phyloP scores from a whole-genome alignment of 2,113 vertebrate species.

The Alethe castanea region DNA sequence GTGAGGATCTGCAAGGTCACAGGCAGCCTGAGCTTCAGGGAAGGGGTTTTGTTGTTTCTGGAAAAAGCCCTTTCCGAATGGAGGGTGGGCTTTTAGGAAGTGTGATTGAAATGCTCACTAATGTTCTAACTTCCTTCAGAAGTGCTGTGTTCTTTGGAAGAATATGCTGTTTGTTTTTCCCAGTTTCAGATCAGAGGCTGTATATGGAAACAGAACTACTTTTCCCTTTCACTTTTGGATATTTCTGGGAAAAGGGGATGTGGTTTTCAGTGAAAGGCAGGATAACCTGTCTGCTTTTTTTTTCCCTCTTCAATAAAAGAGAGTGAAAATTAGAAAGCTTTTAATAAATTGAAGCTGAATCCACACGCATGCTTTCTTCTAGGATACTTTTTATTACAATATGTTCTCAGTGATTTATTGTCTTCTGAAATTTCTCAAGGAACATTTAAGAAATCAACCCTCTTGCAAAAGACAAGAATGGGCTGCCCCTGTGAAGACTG shows the following conservation, averaged over 20 bases:
- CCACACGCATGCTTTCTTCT: background rate
- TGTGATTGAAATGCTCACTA: background rate
- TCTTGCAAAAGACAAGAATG: background rate
- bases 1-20: background rate
- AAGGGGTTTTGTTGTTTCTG: background rate
- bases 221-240: background rate
- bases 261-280: background rate
- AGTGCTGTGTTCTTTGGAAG: background rate
- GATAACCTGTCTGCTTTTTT: background rate
- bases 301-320: background rate
- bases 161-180: background rate
- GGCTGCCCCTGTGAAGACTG: background rate
- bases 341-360: background rate
- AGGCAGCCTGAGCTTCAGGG: background rate
- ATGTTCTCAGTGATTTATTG: background rate
- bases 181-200: background rate
- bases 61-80: background rate
- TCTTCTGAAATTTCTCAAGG: background rate
- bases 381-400: background rate
- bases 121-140: background rate
- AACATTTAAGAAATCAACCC: background rate
- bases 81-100: background rate
- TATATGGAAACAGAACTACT: background rate
- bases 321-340: background rate
- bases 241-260: background rate